Evolutionary conservation across 2,113 vertebrate genomes (phyloP).

Genomic region (Zootoca vivipara): DNA sequence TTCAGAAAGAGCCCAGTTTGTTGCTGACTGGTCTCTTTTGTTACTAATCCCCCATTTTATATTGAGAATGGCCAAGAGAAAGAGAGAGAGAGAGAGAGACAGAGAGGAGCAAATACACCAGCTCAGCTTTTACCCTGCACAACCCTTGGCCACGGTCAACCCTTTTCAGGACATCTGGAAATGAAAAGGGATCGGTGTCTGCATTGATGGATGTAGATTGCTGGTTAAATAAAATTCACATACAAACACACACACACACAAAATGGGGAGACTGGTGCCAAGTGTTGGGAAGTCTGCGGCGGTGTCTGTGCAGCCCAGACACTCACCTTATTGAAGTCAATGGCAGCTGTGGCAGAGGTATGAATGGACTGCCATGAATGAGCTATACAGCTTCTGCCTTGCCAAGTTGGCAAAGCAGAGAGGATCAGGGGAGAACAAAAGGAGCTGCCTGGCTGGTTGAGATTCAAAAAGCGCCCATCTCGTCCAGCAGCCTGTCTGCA

Average conservation of each 20-base stretch:
- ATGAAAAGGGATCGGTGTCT: neutral
- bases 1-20: neutral
- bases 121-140: neutral
- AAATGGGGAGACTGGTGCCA: neutral
- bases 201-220: neutral
- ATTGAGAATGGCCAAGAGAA: neutral
- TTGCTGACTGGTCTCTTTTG: constrained; percentile 11
- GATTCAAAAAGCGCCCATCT: no score
- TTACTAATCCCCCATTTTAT: neutral
- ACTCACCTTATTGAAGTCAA: neutral
- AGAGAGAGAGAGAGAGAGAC: neutral
- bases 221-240: neutral
- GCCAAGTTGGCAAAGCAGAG: neutral
- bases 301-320: neutral
- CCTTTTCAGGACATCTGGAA: neutral
- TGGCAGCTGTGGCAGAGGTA: neutral
- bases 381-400: neutral
- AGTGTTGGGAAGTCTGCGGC: neutral
- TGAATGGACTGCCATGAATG: no score
- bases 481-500: neutral
- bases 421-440: neutral
- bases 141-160: neutral
- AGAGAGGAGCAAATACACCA: neutral
- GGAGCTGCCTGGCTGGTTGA: neutral
- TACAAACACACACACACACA: neutral